A percentile compares a stretch with the other conserved stretches of the same genome.
phyloP scores from a whole-genome alignment of 2,113 vertebrate genomes.

The Lampris megalopsis region DNA sequence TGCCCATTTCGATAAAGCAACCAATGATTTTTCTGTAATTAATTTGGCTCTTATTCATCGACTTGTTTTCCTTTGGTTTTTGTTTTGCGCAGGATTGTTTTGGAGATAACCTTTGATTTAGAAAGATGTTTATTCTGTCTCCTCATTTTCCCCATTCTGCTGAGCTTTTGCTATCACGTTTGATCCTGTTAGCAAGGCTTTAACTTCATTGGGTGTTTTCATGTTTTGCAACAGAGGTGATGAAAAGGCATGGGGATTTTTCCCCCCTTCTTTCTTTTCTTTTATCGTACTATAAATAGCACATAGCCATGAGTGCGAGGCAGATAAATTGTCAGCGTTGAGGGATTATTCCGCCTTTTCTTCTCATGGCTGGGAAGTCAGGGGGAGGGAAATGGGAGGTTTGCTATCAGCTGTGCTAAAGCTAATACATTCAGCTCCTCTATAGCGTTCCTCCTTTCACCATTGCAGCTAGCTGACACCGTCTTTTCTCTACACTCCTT shows the following conservation, averaged over 20 bases:
- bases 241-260: constrained; percentile 11
- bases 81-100: constrained; percentile 17
- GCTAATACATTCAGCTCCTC: constrained; percentile 34
- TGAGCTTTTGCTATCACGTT: constrained; percentile 18
- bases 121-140: not conserved
- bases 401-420: constrained; percentile 26
- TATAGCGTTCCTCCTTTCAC: constrained; percentile 16
- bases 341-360: constrained; percentile 55
- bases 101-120: constrained; percentile 20
- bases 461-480: constrained; percentile 9
- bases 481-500: constrained; percentile 18
- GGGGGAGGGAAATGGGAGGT: constrained; percentile 17
- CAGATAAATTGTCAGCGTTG: constrained; percentile 38
- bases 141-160: not conserved
- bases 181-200: constrained; percentile 46
- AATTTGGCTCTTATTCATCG: too few relatives aligned
- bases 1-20: constrained; percentile 2
- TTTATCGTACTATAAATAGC: constrained; percentile 62
- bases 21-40: not conserved
- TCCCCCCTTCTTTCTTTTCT: not conserved
- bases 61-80: not conserved
- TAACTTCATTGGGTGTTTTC: constrained; percentile 28
- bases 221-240: constrained; percentile 33
- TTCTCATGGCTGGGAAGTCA: constrained; percentile 28
- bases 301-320: constrained; percentile 9